phyloP scores from a whole-genome alignment of 2,888 invertebrate species.

The Euphydryas editha region DNA sequence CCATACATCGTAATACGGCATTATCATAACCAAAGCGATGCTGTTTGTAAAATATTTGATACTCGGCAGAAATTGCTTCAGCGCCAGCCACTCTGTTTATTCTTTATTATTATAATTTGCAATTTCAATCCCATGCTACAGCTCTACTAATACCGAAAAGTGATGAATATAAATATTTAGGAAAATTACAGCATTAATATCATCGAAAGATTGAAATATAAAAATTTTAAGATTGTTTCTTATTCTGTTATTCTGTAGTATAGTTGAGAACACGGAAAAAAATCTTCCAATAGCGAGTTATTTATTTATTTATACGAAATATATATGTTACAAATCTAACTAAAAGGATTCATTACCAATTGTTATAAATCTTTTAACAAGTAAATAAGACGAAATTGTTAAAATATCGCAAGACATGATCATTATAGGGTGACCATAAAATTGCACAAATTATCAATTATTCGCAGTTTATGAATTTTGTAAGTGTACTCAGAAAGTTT shows the following conservation, averaged over 20 bases:
- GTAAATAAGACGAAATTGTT: too few species aligned
- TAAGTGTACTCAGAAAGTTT: too few species aligned
- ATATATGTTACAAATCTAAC: too few species aligned
- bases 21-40: slow-evolving; percentile 65
- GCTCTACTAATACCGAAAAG: not conserved
- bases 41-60: slow-evolving; percentile 50
- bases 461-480: too few species aligned
- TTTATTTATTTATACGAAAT: too few species aligned
- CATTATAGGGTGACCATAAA: too few species aligned
- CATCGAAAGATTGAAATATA: not conserved
- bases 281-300: too few species aligned
- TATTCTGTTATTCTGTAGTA: not conserved
- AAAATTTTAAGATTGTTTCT: not conserved
- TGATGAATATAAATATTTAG: not conserved
- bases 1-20: slow-evolving; percentile 45
- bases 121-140: not conserved
- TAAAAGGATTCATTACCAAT: too few species aligned
- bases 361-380: too few species aligned
- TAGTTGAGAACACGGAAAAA: not conserved
- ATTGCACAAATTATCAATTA: too few species aligned
- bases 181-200: not conserved
- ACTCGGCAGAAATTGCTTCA: slow-evolving; percentile 10
- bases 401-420: too few species aligned
- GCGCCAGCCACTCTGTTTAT: slow-evolving; percentile 15
- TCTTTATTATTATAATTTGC: slow-evolving; percentile 10